Evolutionary conservation across 2,888 invertebrate species (phyloP), one percentile per base, ranked within the genome.

Genomic region (Polylopha cassiicola): DNA sequence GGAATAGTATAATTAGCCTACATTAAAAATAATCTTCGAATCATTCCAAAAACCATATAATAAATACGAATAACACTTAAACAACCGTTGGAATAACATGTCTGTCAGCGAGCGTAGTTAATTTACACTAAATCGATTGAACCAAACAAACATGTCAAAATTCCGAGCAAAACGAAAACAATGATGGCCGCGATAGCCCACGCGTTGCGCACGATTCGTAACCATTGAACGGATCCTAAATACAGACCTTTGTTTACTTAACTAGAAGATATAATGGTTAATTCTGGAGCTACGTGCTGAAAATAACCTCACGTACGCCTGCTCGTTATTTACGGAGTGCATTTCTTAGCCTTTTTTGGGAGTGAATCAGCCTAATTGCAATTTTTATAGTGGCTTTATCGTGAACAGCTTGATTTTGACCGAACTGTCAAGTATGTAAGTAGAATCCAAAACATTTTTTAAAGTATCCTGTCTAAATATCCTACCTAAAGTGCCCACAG

Each of bases 181-280:
- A 73, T 73, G 58, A 68, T 45, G 55, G 69, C 61, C 55, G 50
- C 42, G 61, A 72, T 74, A 64, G 68, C 79, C 78, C 78, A 79
- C 81, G 74, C 75, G 61, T n/a, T n/a, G 18, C 39, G 18, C 34
- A 30, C 30, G 56, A 55, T 66, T 66, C 67, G 70, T 66, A 69
- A 66, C 66, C 60, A 61, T 64, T 64, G 55, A 62, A 63, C 69
- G 58, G 69, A 51, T 54, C 64, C 72, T 80, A 81, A 80, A 76
- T 74, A 77, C 74, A 80, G 71, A 61, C 43, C 53, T 37, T 46
- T 81, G 81, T 82, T 81, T 82, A 79, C 75, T 65, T 63, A 68
- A 59, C 57, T 61, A 58, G 61, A 63, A 68, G 73, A 71, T 76
- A 74, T 71, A 74, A 68, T 61, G 64, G 67, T 79, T 79, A 80